phyloP scores from a whole-genome alignment of 1,140 invertebrate species.

The Telenomus remus region DNA sequence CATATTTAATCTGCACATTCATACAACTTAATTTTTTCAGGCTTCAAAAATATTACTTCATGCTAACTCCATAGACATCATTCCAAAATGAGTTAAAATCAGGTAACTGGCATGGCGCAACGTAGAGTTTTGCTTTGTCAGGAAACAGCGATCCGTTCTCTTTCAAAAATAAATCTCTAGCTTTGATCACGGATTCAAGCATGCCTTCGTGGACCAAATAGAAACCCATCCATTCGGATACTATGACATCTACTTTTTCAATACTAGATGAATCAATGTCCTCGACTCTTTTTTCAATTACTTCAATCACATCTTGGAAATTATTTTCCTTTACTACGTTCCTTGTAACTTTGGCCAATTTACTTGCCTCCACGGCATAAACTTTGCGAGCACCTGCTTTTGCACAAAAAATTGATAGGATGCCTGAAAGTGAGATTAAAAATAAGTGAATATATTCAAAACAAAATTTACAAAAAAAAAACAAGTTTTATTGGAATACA shows the following conservation, averaged over 20 bases:
- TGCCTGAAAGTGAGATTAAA: constrained; percentile 77
- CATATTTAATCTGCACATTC: neutral
- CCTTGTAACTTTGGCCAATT: constrained; percentile 87
- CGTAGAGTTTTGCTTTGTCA: constrained; percentile 63
- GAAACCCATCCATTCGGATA: constrained; percentile 99
- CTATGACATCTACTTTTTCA: constrained; percentile 94
- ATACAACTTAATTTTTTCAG: neutral
- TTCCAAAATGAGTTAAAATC: constrained; percentile 89
- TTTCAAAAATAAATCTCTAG: constrained; percentile 91
- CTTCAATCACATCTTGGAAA: constrained; percentile 78
- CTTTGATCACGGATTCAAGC: constrained; percentile 94
- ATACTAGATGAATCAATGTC: constrained; percentile 82
- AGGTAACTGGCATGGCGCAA: constrained; percentile 82
- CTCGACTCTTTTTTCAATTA: constrained; percentile 89
- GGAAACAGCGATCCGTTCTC: constrained; percentile 80
- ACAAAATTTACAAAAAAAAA: neutral
- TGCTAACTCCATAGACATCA: constrained; percentile 95
- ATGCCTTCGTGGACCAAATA: constrained; percentile 98
- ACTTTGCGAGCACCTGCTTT: constrained; percentile 93
- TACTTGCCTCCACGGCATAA: constrained; percentile 94
- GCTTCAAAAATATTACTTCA: constrained; percentile 88
- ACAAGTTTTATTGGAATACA: neutral
- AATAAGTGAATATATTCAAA: constrained; percentile 2
- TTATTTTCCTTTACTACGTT: constrained; percentile 86
- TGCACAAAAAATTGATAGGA: constrained; percentile 96